Percentiles rank a stretch among this genome's conserved stretches.
phyloP scores from a whole-genome alignment of 1,140 invertebrate genomes.

The Lysiphlebus fabarum region DNA sequence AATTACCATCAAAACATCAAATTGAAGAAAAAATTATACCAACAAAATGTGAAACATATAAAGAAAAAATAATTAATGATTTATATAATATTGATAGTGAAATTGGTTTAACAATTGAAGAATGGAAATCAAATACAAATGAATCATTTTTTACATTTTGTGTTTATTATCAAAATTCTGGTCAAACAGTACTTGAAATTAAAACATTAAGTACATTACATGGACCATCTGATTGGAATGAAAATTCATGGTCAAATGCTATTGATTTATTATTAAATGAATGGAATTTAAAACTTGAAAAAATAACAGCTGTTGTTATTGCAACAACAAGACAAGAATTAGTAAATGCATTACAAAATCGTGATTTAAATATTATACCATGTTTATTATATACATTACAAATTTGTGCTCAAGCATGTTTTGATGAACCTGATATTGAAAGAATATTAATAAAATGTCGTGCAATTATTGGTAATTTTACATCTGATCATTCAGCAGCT shows the following conservation, averaged over 20 bases:
- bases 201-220: conserved; percentile 48
- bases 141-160: conserved; percentile 53
- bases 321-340: conserved; percentile 47
- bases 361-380: conserved; percentile 49
- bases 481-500: conserved; percentile 40
- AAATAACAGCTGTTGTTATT: conserved; percentile 52
- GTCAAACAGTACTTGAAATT: conserved; percentile 42
- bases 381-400: conserved; percentile 55
- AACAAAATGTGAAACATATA: conserved; percentile 52
- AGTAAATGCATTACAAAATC: conserved; percentile 39
- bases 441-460: conserved; percentile 51
- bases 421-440: conserved; percentile 48
- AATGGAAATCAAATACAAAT: conserved; percentile 53
- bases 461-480: conserved; percentile 49
- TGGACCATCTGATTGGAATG: conserved; percentile 44
- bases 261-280: conserved; percentile 50
- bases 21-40: conserved; percentile 57
- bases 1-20: conserved; percentile 50
- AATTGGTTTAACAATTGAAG: conserved; percentile 54
- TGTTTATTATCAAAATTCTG: conserved; percentile 52
- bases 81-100: conserved; percentile 41
- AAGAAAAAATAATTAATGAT: conserved; percentile 43
- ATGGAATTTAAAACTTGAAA: conserved; percentile 51
- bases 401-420: conserved; percentile 52
- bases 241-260: conserved; percentile 44